Evolutionary conservation across 2,888 invertebrate genomes (phyloP).

Genomic region (Pomacea canaliculata): DNA sequence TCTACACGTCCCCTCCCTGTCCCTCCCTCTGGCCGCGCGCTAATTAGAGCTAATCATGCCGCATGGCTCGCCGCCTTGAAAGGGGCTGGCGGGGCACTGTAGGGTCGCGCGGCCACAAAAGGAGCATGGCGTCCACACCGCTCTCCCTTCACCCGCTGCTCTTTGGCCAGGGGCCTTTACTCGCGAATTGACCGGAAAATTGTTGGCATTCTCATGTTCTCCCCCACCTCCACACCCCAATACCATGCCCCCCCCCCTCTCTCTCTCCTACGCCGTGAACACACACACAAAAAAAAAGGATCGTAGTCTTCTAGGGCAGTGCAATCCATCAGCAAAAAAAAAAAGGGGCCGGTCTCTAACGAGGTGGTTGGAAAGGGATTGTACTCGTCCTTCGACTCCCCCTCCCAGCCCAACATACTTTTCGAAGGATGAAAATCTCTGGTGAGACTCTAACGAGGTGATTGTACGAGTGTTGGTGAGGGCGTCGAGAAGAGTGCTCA

Average conservation of each 20-base stretch:
- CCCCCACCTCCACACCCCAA: not conserved
- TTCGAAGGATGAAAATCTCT: no score
- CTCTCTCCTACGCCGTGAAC: not conserved
- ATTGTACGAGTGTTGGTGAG: no score
- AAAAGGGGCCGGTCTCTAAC: no score
- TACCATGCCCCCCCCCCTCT: not conserved
- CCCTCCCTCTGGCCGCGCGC: conserved; percentile 8
- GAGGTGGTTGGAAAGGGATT: no score
- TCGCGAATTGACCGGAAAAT: conserved; percentile 29
- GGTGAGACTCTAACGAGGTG: no score
- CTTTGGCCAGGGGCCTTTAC: conserved; percentile 5
- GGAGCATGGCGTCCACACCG: not conserved
- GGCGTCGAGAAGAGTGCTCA: no score
- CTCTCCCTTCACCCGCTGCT: conserved; percentile 5
- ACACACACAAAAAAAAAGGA: no score
- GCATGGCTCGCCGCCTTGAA: conserved; percentile 18
- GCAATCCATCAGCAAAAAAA: no score
- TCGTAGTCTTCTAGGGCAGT: no score
- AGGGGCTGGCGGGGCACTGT: conserved; percentile 8
- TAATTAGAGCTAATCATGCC: conserved; percentile 28
- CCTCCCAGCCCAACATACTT: no score
- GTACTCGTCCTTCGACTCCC: no score
- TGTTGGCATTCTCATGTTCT: conserved; percentile 8
- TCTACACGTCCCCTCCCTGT: not conserved
- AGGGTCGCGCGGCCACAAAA: conserved; percentile 10